Evolutionary conservation across 2,888 invertebrate genomes (phyloP), one percentile per base, ranked within the genome.

Genomic region (Pseudolycoriella hygida): DNA sequence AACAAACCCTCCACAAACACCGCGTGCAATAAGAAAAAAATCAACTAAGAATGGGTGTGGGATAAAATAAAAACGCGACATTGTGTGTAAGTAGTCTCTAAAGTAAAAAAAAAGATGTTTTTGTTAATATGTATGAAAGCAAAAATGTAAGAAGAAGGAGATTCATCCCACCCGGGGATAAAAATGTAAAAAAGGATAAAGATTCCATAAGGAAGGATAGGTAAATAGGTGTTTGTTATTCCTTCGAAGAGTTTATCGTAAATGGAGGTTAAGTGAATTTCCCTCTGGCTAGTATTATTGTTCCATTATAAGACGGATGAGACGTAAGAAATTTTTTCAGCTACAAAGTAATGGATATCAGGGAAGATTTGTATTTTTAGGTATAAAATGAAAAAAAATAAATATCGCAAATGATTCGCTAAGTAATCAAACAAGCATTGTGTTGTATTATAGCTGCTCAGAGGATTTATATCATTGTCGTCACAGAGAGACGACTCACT

Each of bases 221-320:
- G 40, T 40, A 40, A 40, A 40, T 40, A 40, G 40, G 40, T 40
- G 40, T 40, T 40, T 40, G 40, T 40, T 40, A 40, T 40, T 40
- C 40, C 18, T 40, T 40, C 17, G 19, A 40, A 4, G 19, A 40
- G 17, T 40, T 40, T 40, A 40, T 40, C 40, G 18, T 40, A 40
- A 40, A 40, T 40, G 40, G n/a, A 17, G 40, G 19, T 11, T 40
- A 40, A 40, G 40, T 40, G 40, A 40, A 40, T 40, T 40, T 12
- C 18, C 40, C 40, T 17, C 4, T 17, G 18, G 40, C 40, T 8
- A 18, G 40, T 40, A 40, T 40, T 40, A 40, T 40, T 40, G 40
- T 40, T 40, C 40, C 40, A 40, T 40, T 40, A 40, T 34, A 25
- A 25, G 25, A 25, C 25, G 25, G 25, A 25, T 25, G 25, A 25